phyloP scores from a whole-genome alignment of 2,888 invertebrate genomes.

The Coelinius sp. region DNA sequence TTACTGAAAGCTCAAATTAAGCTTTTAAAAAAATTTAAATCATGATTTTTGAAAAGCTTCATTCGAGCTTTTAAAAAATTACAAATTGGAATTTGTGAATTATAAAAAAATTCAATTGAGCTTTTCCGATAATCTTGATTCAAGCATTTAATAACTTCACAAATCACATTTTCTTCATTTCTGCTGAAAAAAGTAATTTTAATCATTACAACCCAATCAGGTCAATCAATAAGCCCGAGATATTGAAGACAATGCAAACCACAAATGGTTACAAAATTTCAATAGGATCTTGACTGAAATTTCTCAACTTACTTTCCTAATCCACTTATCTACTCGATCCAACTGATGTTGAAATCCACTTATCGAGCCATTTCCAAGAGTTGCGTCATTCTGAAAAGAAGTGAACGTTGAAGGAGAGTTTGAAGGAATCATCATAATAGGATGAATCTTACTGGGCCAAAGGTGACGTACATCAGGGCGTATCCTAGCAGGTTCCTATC shows the following conservation, averaged over 20 bases:
- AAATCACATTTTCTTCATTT: background rate
- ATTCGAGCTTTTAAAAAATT: no score
- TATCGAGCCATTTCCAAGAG: background rate
- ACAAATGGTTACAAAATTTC: background rate
- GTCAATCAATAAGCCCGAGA: background rate
- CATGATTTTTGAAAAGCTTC: no score
- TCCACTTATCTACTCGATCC: constrained; percentile 5
- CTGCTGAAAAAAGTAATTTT: background rate
- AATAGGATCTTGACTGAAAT: background rate
- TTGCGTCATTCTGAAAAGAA: background rate
- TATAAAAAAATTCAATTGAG: no score
- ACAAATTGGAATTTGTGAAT: no score
- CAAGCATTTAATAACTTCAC: no score
- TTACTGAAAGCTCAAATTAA: no score
- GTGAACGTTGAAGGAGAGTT: no score
- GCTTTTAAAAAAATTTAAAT: no score
- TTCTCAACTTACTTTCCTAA: background rate
- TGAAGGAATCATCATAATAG: background rate
- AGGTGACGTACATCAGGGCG: constrained; percentile 29
- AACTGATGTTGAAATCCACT: constrained; percentile 14
- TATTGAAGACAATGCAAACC: constrained; percentile 2
- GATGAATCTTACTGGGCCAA: no score
- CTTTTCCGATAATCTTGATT: no score
- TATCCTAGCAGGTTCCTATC: no score
- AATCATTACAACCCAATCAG: background rate